Evolutionary conservation across 2,113 vertebrate genomes (phyloP).

Genomic region (Melanostigma gelatinosum): DNA sequence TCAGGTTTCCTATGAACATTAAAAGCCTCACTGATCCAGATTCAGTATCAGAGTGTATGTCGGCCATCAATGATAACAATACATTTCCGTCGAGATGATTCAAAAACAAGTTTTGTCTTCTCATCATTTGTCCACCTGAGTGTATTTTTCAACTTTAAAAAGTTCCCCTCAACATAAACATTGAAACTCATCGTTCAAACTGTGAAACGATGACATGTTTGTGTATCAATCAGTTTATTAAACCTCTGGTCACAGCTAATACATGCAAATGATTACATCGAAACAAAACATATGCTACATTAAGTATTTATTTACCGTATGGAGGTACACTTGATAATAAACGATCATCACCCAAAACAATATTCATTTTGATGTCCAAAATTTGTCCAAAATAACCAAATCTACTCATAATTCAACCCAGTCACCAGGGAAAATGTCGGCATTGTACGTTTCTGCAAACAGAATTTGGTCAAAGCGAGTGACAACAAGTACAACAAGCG

Average conservation of each 20-base stretch:
- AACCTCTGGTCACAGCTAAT: conserved; percentile 47
- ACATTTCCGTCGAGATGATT: not conserved
- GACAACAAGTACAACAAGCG: no score
- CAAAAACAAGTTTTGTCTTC: not conserved
- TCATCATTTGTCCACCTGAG: not conserved
- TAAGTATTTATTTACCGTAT: conserved; percentile 40
- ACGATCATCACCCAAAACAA: not conserved
- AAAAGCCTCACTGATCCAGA: not conserved
- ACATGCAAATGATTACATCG: conserved; percentile 52
- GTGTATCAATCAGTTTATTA: conserved; percentile 69
- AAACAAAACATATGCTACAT: conserved; percentile 37
- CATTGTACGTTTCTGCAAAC: no score
- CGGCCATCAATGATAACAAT: not conserved
- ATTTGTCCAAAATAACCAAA: not conserved
- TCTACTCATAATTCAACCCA: not conserved
- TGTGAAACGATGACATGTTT: not conserved
- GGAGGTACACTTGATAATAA: conserved; percentile 25
- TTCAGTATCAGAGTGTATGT: not conserved
- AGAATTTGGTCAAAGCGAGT: not conserved
- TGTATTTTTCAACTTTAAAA: not conserved
- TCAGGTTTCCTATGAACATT: conserved; percentile 6
- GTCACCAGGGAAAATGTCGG: not conserved
- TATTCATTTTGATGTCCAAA: not conserved
- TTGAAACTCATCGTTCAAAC: not conserved
- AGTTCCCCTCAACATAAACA: not conserved